Evolutionary conservation across 2,888 invertebrate species (phyloP).

Genomic region (Ichneumoninae sp.): DNA sequence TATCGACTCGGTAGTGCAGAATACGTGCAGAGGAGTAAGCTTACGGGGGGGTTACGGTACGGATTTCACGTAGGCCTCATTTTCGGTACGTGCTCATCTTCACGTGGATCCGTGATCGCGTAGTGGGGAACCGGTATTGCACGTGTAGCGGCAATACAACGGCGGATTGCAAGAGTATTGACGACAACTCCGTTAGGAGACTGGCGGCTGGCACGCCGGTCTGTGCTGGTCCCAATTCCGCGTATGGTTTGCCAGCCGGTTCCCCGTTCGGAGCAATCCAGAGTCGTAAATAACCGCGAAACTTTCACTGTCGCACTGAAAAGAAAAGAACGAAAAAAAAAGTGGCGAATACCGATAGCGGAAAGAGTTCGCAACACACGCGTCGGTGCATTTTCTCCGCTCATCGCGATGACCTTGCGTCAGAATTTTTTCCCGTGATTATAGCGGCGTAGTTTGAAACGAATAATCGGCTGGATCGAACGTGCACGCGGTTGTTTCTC

Average conservation of each 20-base stretch:
- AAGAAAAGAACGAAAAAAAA: neutral
- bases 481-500: neutral
- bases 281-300: neutral
- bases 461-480: neutral
- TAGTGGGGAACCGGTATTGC: neutral
- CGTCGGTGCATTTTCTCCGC: neutral
- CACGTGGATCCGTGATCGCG: neutral
- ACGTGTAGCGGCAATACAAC: neutral
- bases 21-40: neutral
- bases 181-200: neutral
- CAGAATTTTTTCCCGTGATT: neutral
- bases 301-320: constrained; percentile 8
- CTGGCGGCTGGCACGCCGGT: neutral
- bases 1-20: neutral
- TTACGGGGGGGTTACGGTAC: neutral
- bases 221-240: neutral
- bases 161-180: neutral
- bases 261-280: neutral
- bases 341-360: neutral
- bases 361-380: neutral
- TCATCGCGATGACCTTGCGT: neutral
- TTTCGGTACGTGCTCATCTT: neutral
- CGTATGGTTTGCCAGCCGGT: neutral
- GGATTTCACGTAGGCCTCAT: neutral
- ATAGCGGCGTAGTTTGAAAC: neutral